Conservation (phyloP, 2,797 vertebrate species). For the Brachyrhaphis roseni region DNA sequence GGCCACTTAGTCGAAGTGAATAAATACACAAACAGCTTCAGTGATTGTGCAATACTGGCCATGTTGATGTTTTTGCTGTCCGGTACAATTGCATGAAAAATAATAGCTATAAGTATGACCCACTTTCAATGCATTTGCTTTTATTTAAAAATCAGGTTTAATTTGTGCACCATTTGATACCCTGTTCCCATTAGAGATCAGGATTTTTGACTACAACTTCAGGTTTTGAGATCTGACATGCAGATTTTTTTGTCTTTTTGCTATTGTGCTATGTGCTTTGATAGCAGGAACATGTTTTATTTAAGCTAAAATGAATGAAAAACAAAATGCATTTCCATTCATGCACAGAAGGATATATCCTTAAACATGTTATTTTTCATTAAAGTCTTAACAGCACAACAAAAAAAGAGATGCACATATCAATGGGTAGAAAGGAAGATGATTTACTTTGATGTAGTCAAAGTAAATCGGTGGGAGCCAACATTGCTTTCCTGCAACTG, state of each 20-base stretch:
- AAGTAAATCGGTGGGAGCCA: neutral
- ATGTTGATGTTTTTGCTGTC: conserved; percentile 48
- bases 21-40: conserved; percentile 56
- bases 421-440: neutral
- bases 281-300: neutral
- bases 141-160: neutral
- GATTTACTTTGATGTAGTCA: neutral
- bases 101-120: conserved; percentile 11
- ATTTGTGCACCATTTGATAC: neutral
- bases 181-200: neutral
- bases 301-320: neutral
- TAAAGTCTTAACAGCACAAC: neutral
- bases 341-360: neutral
- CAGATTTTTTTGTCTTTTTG: neutral
- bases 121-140: conserved; percentile 17
- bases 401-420: neutral
- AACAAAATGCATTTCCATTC: neutral
- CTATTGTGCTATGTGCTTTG: neutral
- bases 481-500: neutral
- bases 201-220: neutral
- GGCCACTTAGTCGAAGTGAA: conserved; percentile 48
- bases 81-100: conserved; percentile 36
- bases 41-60: conserved; percentile 67
- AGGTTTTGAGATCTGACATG: neutral
- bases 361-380: neutral